Evolutionary conservation across 2,888 invertebrate species (phyloP).

Genomic region (Lapara coniferarum): DNA sequence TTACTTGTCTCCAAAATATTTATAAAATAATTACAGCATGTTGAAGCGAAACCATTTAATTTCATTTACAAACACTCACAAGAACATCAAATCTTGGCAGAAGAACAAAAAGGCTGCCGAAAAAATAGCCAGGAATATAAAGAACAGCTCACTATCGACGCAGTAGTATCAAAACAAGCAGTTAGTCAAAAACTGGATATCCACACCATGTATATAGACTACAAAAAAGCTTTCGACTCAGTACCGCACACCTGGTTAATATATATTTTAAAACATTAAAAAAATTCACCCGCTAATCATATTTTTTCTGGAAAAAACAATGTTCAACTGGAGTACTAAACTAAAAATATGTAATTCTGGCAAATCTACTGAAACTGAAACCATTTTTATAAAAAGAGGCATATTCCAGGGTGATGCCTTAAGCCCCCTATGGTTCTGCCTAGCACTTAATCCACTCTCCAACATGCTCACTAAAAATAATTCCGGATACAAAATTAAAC

Average conservation of each 20-base stretch:
- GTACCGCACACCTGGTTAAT: neutral
- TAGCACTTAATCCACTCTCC: too few relatives aligned
- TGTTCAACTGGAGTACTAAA: conserved; percentile 32
- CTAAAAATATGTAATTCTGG: conserved; percentile 13
- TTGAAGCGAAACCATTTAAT: too few relatives aligned
- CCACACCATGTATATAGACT: neutral
- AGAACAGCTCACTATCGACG: too few relatives aligned
- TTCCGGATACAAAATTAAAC: neutral
- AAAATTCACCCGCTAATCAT: conserved; percentile 37
- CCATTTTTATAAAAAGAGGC: conserved; percentile 34
- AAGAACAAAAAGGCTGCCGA: too few relatives aligned
- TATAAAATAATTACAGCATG: too few relatives aligned
- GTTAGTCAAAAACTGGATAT: too few relatives aligned
- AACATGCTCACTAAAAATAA: conserved; percentile 13
- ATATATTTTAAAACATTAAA: conserved; percentile 22
- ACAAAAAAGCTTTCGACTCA: too few relatives aligned
- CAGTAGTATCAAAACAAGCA: too few relatives aligned
- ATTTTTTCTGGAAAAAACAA: conserved; percentile 22
- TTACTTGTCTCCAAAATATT: too few relatives aligned
- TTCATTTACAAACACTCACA: too few relatives aligned
- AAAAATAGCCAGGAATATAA: too few relatives aligned
- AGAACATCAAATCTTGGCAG: too few relatives aligned
- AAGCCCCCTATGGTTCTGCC: conserved; percentile 26
- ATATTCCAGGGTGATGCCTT: conserved; percentile 38
- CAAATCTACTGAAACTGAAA: conserved; percentile 25